These are phyloP conservation scores for Amphiduros pacificus DNA, from an alignment of 2,888 invertebrate genomes.

Conservation along the genomic window DNA sequence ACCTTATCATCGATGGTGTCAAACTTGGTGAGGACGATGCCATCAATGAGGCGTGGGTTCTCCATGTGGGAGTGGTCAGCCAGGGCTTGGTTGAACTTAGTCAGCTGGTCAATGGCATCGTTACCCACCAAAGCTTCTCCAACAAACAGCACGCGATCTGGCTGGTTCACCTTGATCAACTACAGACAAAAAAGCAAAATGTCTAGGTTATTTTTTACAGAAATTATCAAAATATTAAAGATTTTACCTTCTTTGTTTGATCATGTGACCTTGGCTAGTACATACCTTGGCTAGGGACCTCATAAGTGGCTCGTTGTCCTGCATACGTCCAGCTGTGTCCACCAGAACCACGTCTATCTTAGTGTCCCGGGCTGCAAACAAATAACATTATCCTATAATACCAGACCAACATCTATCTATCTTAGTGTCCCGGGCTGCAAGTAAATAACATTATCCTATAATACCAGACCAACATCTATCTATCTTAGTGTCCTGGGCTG, in stretches of 20 bases:
- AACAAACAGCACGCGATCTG: slow-evolving; percentile 97
- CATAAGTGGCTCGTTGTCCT: slow-evolving; percentile 99
- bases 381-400: no score
- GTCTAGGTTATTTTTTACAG: no score
- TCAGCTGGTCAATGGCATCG: slow-evolving; percentile 98
- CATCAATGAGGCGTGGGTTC: slow-evolving; percentile 84
- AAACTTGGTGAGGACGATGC: slow-evolving; percentile 98
- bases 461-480: no score
- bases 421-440: no score
- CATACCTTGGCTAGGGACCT: slow-evolving; percentile 85
- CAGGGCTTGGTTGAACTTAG: slow-evolving; percentile 97
- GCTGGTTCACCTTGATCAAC: slow-evolving; percentile 95
- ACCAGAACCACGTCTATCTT: slow-evolving; percentile 90
- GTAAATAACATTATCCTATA: no score
- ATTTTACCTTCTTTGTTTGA: no score
- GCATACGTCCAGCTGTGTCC: slow-evolving; percentile 99
- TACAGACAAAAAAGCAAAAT: slow-evolving; percentile 51
- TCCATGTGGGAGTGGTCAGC: slow-evolving; percentile 78
- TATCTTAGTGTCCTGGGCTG: no score
- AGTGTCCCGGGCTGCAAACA: slow-evolving; percentile 69
- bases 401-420: no score
- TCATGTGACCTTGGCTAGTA: no score
- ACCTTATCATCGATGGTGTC: slow-evolving; percentile 99
- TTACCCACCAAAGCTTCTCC: slow-evolving; percentile 99
- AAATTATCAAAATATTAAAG: no score